These are phyloP conservation scores for Acanthosoma haemorrhoidale DNA, from an alignment of 2,888 invertebrate species.

Conservation along the genomic window DNA sequence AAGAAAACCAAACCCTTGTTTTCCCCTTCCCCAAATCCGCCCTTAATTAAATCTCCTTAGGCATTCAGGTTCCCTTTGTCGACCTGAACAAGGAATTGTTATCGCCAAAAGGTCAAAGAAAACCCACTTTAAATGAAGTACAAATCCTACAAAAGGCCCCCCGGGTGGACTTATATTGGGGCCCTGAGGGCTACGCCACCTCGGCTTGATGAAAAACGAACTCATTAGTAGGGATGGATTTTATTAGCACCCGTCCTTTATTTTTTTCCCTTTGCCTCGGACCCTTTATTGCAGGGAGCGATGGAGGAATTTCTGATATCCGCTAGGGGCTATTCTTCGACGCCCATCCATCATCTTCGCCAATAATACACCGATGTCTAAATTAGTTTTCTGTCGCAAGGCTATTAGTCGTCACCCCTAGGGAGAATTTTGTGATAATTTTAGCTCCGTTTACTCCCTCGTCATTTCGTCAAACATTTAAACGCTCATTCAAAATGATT, in stretches of 20 bases:
- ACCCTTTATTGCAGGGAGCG: not conserved
- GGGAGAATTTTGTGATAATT: too few species aligned
- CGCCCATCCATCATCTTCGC: not conserved
- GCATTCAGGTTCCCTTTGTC: not conserved
- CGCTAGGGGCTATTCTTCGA: not conserved
- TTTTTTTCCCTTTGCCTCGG: not conserved
- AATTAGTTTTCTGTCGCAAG: too few species aligned
- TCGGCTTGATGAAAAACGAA: conserved; percentile 19
- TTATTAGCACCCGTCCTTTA: not conserved
- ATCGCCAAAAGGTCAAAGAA: not conserved
- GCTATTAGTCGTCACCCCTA: too few species aligned
- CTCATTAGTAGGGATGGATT: conserved; percentile 29
- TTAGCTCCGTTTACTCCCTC: too few species aligned
- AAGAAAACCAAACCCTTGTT: too few species aligned
- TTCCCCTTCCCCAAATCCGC: too few species aligned
- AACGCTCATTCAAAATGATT: too few species aligned
- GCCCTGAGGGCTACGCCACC: not conserved
- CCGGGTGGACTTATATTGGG: conserved; percentile 4
- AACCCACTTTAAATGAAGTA: not conserved
- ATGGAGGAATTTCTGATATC: conserved; percentile 8
- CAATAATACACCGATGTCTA: not conserved
- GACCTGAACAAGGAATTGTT: not conserved
- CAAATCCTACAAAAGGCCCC: not conserved
- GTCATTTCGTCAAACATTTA: too few species aligned
- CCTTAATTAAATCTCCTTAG: not conserved